These are phyloP conservation scores for Garra rufa DNA, from an alignment of 2,113 vertebrate genomes.

Conservation along the genomic window DNA sequence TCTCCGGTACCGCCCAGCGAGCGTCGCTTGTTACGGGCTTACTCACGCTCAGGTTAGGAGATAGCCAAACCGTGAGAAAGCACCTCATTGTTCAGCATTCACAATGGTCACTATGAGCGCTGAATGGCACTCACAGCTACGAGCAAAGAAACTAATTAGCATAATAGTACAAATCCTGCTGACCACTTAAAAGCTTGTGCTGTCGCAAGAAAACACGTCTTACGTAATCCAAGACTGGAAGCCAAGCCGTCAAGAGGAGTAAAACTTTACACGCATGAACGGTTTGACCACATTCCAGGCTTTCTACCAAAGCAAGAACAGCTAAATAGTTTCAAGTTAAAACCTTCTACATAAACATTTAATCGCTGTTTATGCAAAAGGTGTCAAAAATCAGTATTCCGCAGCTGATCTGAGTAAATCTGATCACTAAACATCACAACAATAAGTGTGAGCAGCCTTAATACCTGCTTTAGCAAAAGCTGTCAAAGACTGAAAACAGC, in stretches of 20 bases:
- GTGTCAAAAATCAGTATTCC: neutral
- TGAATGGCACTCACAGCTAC: conserved; percentile 51
- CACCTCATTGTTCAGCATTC: conserved; percentile 46
- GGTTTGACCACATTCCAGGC: neutral
- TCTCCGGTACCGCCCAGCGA: conserved; percentile 55
- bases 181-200: conserved; percentile 50
- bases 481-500: neutral
- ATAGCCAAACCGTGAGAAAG: conserved; percentile 44
- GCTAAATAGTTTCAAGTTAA: neutral
- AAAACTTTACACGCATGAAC: conserved; percentile 7
- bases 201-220: conserved; percentile 35
- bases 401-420: neutral
- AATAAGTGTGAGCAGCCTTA: neutral
- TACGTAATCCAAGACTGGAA: conserved; percentile 35
- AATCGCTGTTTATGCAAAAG: neutral
- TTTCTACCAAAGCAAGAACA: neutral
- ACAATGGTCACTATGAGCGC: conserved; percentile 48
- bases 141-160: conserved; percentile 52
- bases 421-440: neutral
- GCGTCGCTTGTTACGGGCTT: conserved; percentile 14
- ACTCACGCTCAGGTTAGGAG: conserved; percentile 44
- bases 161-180: conserved; percentile 50
- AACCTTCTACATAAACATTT: neutral
- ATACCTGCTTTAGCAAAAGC: neutral
- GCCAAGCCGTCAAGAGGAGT: conserved; percentile 6